A percentile compares a stretch with the other conserved stretches of the same genome.
Evolutionary conservation across 2,888 invertebrate species (phyloP).

Genomic region (Lasioglossum pauxillum): DNA sequence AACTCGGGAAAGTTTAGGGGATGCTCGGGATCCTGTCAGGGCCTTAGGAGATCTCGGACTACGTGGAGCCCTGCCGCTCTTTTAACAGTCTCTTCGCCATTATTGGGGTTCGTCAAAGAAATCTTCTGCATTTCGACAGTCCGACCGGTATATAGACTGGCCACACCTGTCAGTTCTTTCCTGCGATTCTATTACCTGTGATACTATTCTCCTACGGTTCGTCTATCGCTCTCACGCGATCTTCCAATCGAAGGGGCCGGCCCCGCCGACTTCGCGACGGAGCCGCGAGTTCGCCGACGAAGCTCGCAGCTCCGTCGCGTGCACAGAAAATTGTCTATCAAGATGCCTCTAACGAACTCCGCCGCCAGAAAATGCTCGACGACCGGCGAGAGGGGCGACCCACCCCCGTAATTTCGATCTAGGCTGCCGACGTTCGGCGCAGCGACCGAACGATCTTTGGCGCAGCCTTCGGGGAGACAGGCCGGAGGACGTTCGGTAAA

Average conservation of each 20-base stretch:
- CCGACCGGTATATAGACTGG: slow-evolving; percentile 2
- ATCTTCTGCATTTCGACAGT: neutral
- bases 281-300: slow-evolving; percentile 1
- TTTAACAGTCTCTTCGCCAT: neutral
- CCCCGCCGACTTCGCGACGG: slow-evolving; percentile 13
- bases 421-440: slow-evolving; percentile 4
- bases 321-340: slow-evolving; percentile 25
- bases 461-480: slow-evolving; percentile 1
- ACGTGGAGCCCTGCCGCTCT: neutral
- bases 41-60: neutral
- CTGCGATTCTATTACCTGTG: neutral
- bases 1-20: neutral
- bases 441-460: slow-evolving; percentile 21
- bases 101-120: neutral
- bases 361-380: slow-evolving; percentile 30
- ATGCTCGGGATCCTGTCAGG: neutral
- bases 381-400: neutral
- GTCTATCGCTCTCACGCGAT: slow-evolving; percentile 37
- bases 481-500: neutral
- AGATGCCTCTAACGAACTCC: slow-evolving; percentile 26
- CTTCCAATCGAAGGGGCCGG: slow-evolving; percentile 21
- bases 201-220: neutral
- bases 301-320: slow-evolving; percentile 25
- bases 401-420: slow-evolving; percentile 36
- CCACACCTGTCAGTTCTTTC: neutral